These are phyloP conservation scores for Falco punctatus DNA, from an alignment of 2,113 vertebrate genomes.

Conservation along the genomic window DNA sequence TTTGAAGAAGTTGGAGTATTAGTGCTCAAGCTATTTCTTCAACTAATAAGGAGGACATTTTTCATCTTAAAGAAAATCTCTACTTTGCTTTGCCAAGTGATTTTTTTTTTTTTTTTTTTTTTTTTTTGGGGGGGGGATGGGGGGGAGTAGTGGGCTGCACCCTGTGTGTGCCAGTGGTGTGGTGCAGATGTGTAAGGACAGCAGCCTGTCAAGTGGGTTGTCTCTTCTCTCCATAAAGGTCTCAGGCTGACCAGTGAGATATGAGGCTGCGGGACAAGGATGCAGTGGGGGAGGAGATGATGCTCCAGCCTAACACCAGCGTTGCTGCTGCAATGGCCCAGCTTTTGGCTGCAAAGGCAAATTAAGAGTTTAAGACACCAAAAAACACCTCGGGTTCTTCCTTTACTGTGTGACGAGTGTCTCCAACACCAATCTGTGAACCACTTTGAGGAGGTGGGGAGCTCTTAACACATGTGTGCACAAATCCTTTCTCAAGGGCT, in stretches of 20 bases:
- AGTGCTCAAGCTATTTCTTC: background rate
- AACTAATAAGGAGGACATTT: background rate
- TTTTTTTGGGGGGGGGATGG: too few relatives aligned
- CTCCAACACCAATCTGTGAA: background rate
- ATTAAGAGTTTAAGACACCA: background rate
- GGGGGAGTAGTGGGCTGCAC: fast-evolving
- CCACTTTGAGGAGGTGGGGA: background rate
- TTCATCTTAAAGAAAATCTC: background rate
- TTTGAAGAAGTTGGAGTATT: background rate
- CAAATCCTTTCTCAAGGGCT: background rate
- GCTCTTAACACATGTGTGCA: background rate
- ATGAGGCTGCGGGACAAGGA: background rate
- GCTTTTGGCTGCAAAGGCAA: background rate
- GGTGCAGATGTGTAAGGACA: background rate
- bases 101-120: background rate
- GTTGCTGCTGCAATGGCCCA: background rate
- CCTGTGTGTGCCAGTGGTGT: too few relatives aligned
- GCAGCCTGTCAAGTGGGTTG: background rate
- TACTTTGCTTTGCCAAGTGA: background rate
- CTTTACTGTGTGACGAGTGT: fast-evolving
- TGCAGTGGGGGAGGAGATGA: background rate
- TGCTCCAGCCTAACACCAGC: background rate
- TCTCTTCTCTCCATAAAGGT: background rate
- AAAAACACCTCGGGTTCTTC: background rate
- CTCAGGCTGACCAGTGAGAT: background rate